These are phyloP conservation scores for Amiota minor DNA, from an alignment of 2,888 invertebrate genomes.

Conservation along the genomic window DNA sequence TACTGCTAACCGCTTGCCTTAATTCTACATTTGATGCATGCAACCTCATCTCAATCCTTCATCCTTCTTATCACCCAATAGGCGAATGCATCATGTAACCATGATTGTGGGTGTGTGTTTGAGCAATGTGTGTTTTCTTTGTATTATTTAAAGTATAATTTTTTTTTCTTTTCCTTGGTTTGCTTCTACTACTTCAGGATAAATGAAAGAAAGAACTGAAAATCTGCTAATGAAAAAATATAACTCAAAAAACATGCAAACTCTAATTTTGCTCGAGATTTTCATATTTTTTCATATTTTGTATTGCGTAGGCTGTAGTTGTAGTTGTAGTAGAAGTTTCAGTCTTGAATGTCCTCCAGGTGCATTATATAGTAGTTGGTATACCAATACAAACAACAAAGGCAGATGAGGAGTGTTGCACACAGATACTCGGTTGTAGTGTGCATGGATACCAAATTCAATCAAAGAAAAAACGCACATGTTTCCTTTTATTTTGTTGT, in stretches of 20 bases:
- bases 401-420: not conserved
- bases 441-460: not conserved
- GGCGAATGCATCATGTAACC: too few species aligned
- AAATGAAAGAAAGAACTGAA: not conserved
- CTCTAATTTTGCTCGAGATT: not conserved
- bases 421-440: not conserved
- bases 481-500: conserved; percentile 5
- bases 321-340: too few species aligned
- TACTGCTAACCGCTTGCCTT: conserved; percentile 18
- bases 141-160: conserved; percentile 9
- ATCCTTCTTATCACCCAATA: not conserved
- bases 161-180: too few species aligned
- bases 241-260: not conserved
- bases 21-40: not conserved
- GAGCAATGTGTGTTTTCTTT: not conserved
- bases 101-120: too few species aligned
- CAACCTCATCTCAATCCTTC: too few species aligned
- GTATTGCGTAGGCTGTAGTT: too few species aligned
- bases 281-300: not conserved
- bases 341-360: conserved; percentile 20
- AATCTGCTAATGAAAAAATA: conserved; percentile 16
- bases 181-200: not conserved
- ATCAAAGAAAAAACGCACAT: not conserved
- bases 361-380: too few species aligned
- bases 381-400: not conserved